These are phyloP conservation scores for Cephalopterus ornatus DNA, from an alignment of 2,113 vertebrate species.

Conservation along the genomic window DNA sequence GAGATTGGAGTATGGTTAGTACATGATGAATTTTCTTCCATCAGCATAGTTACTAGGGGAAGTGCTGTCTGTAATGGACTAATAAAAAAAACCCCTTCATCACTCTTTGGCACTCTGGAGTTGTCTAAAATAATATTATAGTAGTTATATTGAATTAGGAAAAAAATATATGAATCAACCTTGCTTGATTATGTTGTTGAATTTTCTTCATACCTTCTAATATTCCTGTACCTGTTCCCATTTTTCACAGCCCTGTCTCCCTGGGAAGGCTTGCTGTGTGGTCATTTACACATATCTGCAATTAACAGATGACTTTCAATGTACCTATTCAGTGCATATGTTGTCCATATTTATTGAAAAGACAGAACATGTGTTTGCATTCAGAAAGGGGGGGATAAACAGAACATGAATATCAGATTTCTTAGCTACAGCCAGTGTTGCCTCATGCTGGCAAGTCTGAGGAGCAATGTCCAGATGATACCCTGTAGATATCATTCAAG, in stretches of 20 bases:
- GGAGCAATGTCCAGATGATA: background rate
- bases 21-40: conserved; percentile 50
- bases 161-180: background rate
- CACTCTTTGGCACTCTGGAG: background rate
- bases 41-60: background rate
- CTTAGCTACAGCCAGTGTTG: background rate
- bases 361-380: conserved; percentile 24
- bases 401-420: background rate
- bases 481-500: background rate
- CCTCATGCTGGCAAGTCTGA: background rate
- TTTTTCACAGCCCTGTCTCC: background rate
- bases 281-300: background rate
- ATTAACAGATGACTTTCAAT: background rate
- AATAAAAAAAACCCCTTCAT: background rate
- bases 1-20: conserved; percentile 19
- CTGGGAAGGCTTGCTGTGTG: background rate
- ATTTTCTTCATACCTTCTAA: background rate
- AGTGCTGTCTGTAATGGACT: background rate
- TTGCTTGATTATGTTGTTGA: background rate
- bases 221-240: background rate
- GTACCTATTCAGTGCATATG: background rate
- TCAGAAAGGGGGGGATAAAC: background rate
- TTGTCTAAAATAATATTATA: background rate
- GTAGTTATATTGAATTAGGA: background rate
- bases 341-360: background rate